Percentiles rank a stretch among this genome's conserved stretches.
phyloP scores from a whole-genome alignment of 2,888 invertebrate genomes.

The Chelonus formosanus region DNA sequence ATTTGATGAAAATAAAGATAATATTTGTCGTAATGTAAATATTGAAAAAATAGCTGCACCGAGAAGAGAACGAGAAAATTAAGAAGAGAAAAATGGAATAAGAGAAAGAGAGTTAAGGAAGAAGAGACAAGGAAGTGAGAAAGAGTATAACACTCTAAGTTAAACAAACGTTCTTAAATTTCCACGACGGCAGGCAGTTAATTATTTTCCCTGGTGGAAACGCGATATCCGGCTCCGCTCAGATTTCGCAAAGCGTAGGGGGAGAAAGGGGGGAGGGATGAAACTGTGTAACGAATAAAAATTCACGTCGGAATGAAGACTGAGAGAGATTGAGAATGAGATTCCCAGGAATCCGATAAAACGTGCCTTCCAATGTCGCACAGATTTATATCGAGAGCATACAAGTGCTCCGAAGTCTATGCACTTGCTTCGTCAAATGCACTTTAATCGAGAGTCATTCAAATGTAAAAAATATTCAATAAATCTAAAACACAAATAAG shows the following conservation, averaged over 20 bases:
- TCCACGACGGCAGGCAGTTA: conserved; percentile 51
- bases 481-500: not conserved
- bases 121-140: conserved; percentile 25
- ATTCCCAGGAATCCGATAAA: conserved; percentile 28
- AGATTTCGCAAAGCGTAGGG: conserved; percentile 39
- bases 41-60: not conserved
- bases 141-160: conserved; percentile 46
- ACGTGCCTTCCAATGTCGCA: conserved; percentile 25
- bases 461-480: conserved; percentile 10
- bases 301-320: conserved; percentile 32
- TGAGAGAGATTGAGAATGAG: conserved; percentile 29
- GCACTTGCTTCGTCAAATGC: conserved; percentile 16
- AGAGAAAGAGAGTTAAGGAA: not conserved
- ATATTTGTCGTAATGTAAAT: no score
- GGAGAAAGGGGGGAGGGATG: conserved; percentile 8
- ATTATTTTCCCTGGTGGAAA: conserved; percentile 55
- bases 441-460: conserved; percentile 8
- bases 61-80: not conserved
- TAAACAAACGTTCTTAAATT: conserved; percentile 59
- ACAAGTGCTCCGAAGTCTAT: not conserved
- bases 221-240: conserved; percentile 46
- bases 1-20: no score
- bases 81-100: not conserved
- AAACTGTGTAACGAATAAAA: conserved; percentile 33
- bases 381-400: conserved; percentile 27